A percentile compares a stretch with the other conserved stretches of the same genome.
Conservation (phyloP, 37 sponge, comb jelly and placozoan genomes). For the Oscarella lobularis region DNA sequence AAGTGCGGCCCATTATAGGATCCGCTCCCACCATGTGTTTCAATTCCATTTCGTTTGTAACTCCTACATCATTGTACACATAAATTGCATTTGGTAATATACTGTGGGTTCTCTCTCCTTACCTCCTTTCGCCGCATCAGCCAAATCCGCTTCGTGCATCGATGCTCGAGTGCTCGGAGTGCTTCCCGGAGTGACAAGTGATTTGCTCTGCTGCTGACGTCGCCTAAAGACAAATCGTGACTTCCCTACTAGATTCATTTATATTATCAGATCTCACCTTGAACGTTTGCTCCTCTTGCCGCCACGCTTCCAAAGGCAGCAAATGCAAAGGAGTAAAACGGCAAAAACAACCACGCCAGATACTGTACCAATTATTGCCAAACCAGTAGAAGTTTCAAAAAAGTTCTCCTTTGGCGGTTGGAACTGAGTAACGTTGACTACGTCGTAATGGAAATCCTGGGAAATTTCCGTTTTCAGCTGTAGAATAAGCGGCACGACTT, state of each 20-base stretch:
- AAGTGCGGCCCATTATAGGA: neutral
- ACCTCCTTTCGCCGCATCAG: neutral
- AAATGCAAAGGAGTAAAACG: neutral
- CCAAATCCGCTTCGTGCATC: neutral
- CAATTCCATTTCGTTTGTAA: neutral
- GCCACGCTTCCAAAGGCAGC: neutral
- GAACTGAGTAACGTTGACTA: no score
- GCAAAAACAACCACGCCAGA: neutral
- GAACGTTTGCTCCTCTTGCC: neutral
- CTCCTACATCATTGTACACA: neutral
- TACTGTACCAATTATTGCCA: neutral
- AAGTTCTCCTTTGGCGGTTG: no score
- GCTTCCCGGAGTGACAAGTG: neutral
- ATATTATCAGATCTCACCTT: no score
- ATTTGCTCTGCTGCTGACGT: no score
- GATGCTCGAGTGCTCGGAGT: slow-evolving; percentile 1
- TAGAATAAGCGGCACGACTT: no score
- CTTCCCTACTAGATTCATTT: no score
- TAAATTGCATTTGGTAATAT: no score
- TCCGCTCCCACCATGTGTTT: neutral
- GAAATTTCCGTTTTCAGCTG: no score
- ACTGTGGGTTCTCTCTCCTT: no score
- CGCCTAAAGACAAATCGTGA: no score
- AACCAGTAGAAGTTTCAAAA: neutral
- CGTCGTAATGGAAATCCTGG: no score